phyloP scores from a whole-genome alignment of 2,888 invertebrate species.

The Hypsopygia costalis region DNA sequence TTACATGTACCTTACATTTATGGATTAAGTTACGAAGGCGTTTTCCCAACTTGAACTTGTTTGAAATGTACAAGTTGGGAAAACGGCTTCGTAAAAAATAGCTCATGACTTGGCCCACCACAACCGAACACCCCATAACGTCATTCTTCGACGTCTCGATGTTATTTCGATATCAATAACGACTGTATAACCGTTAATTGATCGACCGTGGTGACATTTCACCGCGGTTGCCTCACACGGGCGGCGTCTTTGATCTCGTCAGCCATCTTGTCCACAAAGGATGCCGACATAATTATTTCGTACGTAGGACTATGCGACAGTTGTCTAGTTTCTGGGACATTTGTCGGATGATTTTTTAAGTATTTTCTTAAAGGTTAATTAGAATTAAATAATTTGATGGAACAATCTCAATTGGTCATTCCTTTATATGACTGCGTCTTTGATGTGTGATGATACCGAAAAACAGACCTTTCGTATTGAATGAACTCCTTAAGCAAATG shows the following conservation, averaged over 20 bases:
- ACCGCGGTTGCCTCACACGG: conserved; percentile 55
- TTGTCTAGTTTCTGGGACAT: conserved; percentile 59
- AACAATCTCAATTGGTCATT: conserved; percentile 5
- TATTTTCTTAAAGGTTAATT: conserved; percentile 36
- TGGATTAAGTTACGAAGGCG: too few relatives aligned
- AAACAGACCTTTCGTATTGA: too few relatives aligned
- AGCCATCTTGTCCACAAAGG: conserved; percentile 62
- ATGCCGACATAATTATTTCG: conserved; percentile 71
- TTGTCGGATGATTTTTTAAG: conserved; percentile 36
- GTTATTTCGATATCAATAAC: conserved; percentile 65
- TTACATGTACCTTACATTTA: too few relatives aligned
- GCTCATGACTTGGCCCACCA: conserved; percentile 26
- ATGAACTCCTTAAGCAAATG: too few relatives aligned
- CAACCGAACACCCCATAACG: conserved; percentile 47
- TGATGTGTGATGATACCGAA: background rate
- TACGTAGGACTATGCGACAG: conserved; percentile 73
- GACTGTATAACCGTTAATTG: conserved; percentile 65
- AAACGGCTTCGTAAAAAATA: too few relatives aligned
- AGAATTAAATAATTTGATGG: conserved; percentile 13
- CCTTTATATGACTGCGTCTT: background rate
- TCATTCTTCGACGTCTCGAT: conserved; percentile 38
- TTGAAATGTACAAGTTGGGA: too few relatives aligned
- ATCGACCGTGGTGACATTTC: conserved; percentile 76
- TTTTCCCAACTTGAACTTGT: too few relatives aligned
- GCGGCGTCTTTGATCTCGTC: conserved; percentile 60